Base-by-base conservation (phyloP, 2,113 vertebrate species). In the Perccottus glenii region DNA sequence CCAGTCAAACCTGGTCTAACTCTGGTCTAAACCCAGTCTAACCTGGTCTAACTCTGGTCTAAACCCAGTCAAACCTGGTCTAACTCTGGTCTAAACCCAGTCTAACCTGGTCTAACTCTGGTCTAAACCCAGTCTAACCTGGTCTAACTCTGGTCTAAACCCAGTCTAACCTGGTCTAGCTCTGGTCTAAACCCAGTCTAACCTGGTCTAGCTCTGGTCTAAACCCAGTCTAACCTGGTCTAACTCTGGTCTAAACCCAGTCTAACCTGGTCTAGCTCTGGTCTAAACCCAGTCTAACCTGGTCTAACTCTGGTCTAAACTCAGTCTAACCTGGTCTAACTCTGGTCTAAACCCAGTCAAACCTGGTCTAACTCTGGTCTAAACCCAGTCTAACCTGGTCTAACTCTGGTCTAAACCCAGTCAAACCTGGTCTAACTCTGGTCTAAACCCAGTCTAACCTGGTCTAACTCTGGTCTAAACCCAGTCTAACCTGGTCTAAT, bases 61-160 rank as follows among this genome's bases (percentile, higher is more conserved):
- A 11, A 48, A 43, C 70, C 70, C 38, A 48, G 36, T 38, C 7
- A 38, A 19, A 44, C 46, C 16, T 38, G 58, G 60, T 35, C 9
- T 59, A 44, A 42, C 11, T 27, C 14, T 38, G 47, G 11, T 43
- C 33, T 15, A 14, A 11, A 46, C 6, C 8, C 8, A 16, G 1
- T 67, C 11, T 38, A n/a, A 35, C 51, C 36, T 38, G 36, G 36
- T 38, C 7, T 38, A 38, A 7, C 7, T 7, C 36, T 38, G 36
- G 36, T 38, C 49, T 47, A 11, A 48, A 43, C 70, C 70, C 38
- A 7, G 36, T 38, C 7, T 47, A 35, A 38, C 46, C 16, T 38
- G 58, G 60, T 35, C 9, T 59, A 44, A 42, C 11, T 27, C 14
- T 38, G 47, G 11, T 43, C 33, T 15, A 14, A 11, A 46, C 6